Evolutionary conservation across 1,140 invertebrate species (phyloP).

Genomic region (Samia ricini): DNA sequence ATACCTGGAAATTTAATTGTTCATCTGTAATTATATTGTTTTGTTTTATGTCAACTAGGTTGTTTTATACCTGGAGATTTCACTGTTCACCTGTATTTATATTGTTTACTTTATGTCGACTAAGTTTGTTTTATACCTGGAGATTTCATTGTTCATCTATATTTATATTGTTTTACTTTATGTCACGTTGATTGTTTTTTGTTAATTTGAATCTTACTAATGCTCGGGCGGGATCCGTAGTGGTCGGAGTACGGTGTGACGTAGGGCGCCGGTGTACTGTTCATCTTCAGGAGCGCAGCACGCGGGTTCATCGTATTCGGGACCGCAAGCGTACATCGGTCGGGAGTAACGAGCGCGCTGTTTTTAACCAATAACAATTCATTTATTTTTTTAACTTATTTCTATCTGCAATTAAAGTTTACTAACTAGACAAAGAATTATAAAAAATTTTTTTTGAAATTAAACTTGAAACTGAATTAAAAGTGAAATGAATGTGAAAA

Average conservation of each 20-base stretch:
- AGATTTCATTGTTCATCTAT: slow-evolving; percentile 6
- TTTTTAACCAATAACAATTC: not conserved
- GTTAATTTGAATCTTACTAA: slow-evolving; percentile 47
- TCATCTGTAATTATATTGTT: not conserved
- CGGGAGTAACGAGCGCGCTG: slow-evolving; percentile 80
- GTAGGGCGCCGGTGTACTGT: slow-evolving; percentile 91
- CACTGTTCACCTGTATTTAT: slow-evolving; percentile 3
- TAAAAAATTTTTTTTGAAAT: not conserved
- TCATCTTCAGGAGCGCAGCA: slow-evolving; percentile 94
- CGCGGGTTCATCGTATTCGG: slow-evolving; percentile 94
- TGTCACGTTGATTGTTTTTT: too few species aligned
- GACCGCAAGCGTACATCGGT: slow-evolving; percentile 79
- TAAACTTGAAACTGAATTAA: too few species aligned
- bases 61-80: slow-evolving; percentile 39
- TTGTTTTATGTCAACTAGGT: too few species aligned
- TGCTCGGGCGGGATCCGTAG: slow-evolving; percentile 89
- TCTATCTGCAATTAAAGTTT: not conserved
- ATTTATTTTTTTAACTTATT: not conserved
- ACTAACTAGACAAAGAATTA: not conserved
- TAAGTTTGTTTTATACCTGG: too few species aligned
- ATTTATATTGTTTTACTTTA: not conserved
- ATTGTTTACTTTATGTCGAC: too few species aligned
- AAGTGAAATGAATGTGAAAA: not conserved
- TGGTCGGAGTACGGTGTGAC: slow-evolving; percentile 90
- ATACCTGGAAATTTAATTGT: slow-evolving; percentile 31